A percentile compares a stretch with the other conserved stretches of the same genome.
Conservation (phyloP, 2,113 vertebrate genomes). For the Pimephales promelas region DNA sequence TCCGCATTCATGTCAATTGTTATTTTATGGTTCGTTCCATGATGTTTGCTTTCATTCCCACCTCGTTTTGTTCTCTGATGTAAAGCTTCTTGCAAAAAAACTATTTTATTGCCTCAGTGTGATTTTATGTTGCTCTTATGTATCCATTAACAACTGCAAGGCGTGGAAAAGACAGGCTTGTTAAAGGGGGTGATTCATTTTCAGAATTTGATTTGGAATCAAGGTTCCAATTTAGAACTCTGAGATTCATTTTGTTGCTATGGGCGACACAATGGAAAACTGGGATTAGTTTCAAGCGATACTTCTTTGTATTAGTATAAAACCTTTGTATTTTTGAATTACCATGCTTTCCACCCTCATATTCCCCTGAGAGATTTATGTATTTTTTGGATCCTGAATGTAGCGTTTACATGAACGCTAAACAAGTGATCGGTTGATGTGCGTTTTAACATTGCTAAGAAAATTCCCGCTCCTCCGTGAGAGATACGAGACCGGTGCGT, state of each 20-base stretch:
- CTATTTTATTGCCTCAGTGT: neutral
- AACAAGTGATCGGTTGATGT: too few species aligned
- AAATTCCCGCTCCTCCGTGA: too few species aligned
- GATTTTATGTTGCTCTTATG: constrained; percentile 26
- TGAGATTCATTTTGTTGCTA: neutral
- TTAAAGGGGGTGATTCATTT: neutral
- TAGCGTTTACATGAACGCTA: too few species aligned
- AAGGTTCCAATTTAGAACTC: neutral
- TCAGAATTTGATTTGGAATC: constrained; percentile 2
- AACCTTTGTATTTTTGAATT: too few species aligned
- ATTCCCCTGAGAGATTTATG: too few species aligned
- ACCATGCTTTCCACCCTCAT: too few species aligned
- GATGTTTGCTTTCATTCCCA: constrained; percentile 16
- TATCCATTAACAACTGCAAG: constrained; percentile 7
- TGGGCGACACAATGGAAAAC: neutral
- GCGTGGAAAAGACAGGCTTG: constrained; percentile 14
- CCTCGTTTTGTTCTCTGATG: constrained; percentile 8
- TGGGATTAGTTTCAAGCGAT: neutral
- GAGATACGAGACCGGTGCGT: too few species aligned
- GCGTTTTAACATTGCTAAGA: too few species aligned
- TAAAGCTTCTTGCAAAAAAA: constrained; percentile 10
- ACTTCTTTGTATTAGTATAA: too few species aligned
- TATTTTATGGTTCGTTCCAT: constrained; percentile 22
- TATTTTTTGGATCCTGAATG: too few species aligned
- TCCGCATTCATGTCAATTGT: constrained; percentile 18